Conservation (phyloP, 2,113 vertebrate species). For the Takifugu flavidus region DNA sequence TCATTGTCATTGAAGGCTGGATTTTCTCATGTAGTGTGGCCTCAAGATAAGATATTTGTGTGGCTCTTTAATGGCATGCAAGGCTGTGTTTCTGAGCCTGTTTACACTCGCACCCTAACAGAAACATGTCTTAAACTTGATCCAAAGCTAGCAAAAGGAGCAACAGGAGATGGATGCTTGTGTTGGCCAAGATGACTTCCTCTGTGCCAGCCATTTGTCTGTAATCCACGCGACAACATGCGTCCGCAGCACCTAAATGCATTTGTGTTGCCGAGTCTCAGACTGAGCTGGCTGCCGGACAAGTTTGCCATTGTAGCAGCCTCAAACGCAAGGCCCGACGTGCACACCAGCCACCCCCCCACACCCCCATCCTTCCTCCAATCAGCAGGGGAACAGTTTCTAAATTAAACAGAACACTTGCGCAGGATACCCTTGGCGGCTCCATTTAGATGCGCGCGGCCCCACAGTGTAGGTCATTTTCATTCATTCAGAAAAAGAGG, state of each 20-base stretch:
- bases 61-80: no score
- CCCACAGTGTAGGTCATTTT: slow-evolving; percentile 56
- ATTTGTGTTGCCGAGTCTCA: slow-evolving; percentile 22
- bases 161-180: neutral
- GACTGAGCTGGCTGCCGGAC: slow-evolving; percentile 25
- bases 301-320: slow-evolving; percentile 31
- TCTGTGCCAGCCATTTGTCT: slow-evolving; percentile 6
- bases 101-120: neutral
- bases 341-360: slow-evolving; percentile 7
- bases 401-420: slow-evolving; percentile 51
- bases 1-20: no score
- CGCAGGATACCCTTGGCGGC: slow-evolving; percentile 46
- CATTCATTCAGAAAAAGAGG: slow-evolving; percentile 60
- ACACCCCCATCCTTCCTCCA: slow-evolving; percentile 23
- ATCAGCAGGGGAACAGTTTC: slow-evolving; percentile 54
- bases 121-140: neutral
- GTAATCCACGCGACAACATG: neutral
- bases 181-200: neutral
- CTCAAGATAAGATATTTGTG: no score
- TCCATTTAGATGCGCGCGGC: slow-evolving; percentile 48
- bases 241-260: slow-evolving; percentile 26
- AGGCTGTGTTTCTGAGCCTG: neutral
- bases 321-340: slow-evolving; percentile 24
- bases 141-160: slow-evolving; percentile 1
- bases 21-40: no score